Evolutionary conservation across 2,797 vertebrate genomes (phyloP), one percentile per base, ranked within the genome.

Genomic region (Platalea minor): DNA sequence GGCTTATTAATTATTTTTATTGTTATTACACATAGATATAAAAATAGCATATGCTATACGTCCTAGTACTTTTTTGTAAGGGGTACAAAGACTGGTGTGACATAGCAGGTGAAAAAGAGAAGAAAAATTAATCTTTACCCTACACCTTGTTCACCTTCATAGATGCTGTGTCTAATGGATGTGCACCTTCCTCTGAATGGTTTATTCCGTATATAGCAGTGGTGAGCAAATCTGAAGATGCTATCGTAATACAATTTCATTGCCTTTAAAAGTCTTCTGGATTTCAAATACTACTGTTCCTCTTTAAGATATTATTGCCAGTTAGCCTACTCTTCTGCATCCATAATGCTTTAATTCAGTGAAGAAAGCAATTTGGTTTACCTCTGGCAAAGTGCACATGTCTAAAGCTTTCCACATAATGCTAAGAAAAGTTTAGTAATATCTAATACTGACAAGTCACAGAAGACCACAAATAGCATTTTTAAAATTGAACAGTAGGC

Each of bases 401-500:
- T 85, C 57, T 77, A 64, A 76, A 39, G 6, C 5, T 74, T 91
- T 88, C 59, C 37, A 74, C 13, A 77, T 37, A 94, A 51, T 16
- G 4, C 16, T 85, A 87, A 81, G 53, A 83, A 97, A 95, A 96
- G 63, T 43, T 67, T 83, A 82, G 60, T 53, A 75, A 82, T 25
- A 63, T 26, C 68, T 85, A 61, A 43, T 26, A 43, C 39, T 88
- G 63, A 77, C 61, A 84, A 93, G 33, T 51, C 29, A 54, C 25
- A 37, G 20, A 91, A 60, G 29, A 73, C 21, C 26, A 68, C 13
- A 96, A 94, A 87, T 77, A 51, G 5, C 33, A 76, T 24, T 89
- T 57, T 35, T 45, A 90, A 87, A 88, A 86, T 19, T 72, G 35
- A 88, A 56, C 17, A 57, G 48, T 61, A 69, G 50, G 51, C n/a